Conservation (phyloP, 2,888 invertebrate species). For the Entomobrya multifasciata region DNA sequence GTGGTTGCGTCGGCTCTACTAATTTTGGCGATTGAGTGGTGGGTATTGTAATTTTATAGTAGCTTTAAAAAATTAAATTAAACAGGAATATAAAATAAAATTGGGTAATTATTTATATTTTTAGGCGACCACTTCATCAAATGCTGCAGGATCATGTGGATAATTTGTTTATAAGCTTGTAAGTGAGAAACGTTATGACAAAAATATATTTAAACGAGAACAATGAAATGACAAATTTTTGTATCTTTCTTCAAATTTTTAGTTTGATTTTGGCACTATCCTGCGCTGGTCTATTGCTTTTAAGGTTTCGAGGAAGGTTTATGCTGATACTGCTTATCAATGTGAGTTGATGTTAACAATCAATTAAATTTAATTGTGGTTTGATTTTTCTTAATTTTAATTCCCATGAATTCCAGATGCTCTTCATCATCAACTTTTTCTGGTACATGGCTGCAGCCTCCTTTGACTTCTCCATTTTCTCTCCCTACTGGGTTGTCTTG, state of each 20-base stretch:
- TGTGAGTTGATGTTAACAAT: too few relatives aligned
- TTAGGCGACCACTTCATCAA: slow-evolving; percentile 15
- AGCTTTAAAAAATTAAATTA: background rate
- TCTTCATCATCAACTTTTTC: slow-evolving; percentile 34
- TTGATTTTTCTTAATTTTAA: background rate
- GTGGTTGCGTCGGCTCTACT: slow-evolving; percentile 5
- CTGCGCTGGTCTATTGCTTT: slow-evolving; percentile 9
- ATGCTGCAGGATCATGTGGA: background rate
- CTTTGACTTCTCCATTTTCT: slow-evolving; percentile 24
- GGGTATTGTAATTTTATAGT: too few relatives aligned
- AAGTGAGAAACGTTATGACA: background rate
- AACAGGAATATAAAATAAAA: background rate
- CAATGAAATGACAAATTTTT: too few relatives aligned
- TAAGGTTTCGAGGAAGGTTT: slow-evolving; percentile 19
- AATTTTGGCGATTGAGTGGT: slow-evolving; percentile 36
- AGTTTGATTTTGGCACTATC: slow-evolving; percentile 6
- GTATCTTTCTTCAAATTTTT: background rate
- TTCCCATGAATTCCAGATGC: background rate
- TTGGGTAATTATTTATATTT: background rate
- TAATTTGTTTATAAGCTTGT: slow-evolving; percentile 25
- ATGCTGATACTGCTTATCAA: background rate
- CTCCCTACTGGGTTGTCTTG: slow-evolving; percentile 34
- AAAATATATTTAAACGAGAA: too few relatives aligned
- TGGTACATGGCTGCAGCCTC: slow-evolving; percentile 33
- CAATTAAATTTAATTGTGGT: background rate